These are phyloP conservation scores for Chascanopsetta lugubris DNA, from an alignment of 2,113 vertebrate species.

Conservation along the genomic window DNA sequence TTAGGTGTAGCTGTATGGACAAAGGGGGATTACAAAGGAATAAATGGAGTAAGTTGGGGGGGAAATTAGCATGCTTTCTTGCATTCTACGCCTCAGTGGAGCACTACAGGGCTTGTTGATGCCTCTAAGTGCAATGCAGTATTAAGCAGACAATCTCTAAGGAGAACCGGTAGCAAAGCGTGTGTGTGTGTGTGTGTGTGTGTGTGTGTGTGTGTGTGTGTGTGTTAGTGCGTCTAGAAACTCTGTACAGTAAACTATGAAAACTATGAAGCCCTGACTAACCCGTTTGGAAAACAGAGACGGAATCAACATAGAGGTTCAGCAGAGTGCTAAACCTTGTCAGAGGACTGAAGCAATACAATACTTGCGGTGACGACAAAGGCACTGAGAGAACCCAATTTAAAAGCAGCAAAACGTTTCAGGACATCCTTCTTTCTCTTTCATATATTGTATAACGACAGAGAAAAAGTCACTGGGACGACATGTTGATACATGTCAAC, in stretches of 20 bases:
- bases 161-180: conserved; percentile 49
- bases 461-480: conserved; percentile 6
- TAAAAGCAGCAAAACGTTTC: conserved; percentile 30
- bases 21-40: conserved; percentile 46
- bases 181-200: not conserved
- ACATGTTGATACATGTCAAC: conserved; percentile 41
- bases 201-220: not conserved
- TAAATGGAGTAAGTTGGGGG: conserved; percentile 51
- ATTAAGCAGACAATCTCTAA: conserved; percentile 74
- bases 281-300: conserved; percentile 45
- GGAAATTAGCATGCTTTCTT: conserved; percentile 74
- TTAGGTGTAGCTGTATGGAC: conserved; percentile 4
- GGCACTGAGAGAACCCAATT: not conserved
- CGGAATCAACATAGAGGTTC: conserved; percentile 20
- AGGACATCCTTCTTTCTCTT: not conserved
- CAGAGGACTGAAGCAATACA: conserved; percentile 35
- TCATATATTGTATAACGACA: not conserved
- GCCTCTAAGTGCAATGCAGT: conserved; percentile 78
- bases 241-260: conserved; percentile 56
- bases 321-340: conserved; percentile 29
- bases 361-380: conserved; percentile 19
- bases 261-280: conserved; percentile 57
- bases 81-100: conserved; percentile 60
- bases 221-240: conserved; percentile 56
- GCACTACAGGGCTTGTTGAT: conserved; percentile 65